A percentile compares a stretch with the other conserved stretches of the same genome.
Conservation (phyloP, 2,113 vertebrate species). For the Chaenogobius annularis region DNA sequence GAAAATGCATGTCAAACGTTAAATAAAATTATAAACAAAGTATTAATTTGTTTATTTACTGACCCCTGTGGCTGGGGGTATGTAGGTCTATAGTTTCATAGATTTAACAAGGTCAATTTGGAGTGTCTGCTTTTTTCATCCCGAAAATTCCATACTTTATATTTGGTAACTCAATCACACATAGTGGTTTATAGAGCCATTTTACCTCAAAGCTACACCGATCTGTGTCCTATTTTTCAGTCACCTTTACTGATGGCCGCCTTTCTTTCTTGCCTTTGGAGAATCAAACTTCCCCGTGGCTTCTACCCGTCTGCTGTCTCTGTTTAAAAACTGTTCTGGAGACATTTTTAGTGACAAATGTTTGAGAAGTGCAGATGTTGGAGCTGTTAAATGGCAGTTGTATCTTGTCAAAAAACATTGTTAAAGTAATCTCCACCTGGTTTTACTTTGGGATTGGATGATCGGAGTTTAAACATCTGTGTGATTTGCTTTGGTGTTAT, state of each 20-base stretch:
- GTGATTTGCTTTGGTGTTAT: constrained; percentile 36
- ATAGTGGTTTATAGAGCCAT: constrained; percentile 50
- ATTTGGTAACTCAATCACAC: constrained; percentile 40
- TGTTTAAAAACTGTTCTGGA: constrained; percentile 47
- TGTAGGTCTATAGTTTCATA: not conserved
- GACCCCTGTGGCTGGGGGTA: too few species aligned
- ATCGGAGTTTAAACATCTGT: constrained; percentile 45
- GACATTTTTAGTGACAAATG: constrained; percentile 53
- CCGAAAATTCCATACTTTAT: constrained; percentile 25
- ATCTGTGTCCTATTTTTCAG: constrained; percentile 60
- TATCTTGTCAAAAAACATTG: constrained; percentile 5
- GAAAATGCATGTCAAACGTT: too few species aligned
- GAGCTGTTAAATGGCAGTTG: constrained; percentile 14
- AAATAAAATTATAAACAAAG: too few species aligned
- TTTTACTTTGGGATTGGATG: constrained; percentile 12
- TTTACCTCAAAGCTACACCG: constrained; percentile 42
- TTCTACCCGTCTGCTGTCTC: constrained; percentile 42
- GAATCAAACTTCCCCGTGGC: constrained; percentile 63
- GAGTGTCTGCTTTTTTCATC: constrained; percentile 13
- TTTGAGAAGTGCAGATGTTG: constrained; percentile 41
- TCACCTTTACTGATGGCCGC: constrained; percentile 61
- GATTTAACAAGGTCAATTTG: constrained; percentile 18
- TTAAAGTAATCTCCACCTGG: constrained; percentile 4
- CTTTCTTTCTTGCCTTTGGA: constrained; percentile 53
- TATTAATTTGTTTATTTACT: not conserved